Percentiles rank a stretch among this genome's conserved stretches.
phyloP scores from a whole-genome alignment of 2,113 vertebrate genomes.

The Podarcis raffonei region DNA sequence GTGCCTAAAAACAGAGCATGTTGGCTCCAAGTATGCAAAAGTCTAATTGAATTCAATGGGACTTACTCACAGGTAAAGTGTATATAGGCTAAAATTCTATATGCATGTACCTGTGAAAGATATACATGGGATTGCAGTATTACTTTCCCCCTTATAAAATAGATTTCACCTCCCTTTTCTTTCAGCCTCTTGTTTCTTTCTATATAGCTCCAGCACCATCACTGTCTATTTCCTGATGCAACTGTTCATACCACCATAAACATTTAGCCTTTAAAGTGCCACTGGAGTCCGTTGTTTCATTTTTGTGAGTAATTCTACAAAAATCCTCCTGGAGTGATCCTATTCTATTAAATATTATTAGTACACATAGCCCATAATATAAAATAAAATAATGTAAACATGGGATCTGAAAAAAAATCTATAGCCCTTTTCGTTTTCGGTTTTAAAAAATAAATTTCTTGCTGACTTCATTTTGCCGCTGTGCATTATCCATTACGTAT shows the following conservation, averaged over 20 bases:
- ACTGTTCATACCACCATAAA: background rate
- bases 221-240: background rate
- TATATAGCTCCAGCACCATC: background rate
- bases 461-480: constrained; percentile 53
- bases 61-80: background rate
- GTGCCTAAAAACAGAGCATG: no score
- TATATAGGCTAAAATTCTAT: background rate
- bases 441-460: constrained; percentile 37
- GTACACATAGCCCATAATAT: constrained; percentile 40
- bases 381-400: constrained; percentile 54
- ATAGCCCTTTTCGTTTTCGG: constrained; percentile 34
- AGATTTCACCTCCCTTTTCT: background rate
- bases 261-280: background rate
- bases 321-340: constrained; percentile 50
- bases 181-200: background rate
- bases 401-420: constrained; percentile 54
- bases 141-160: background rate
- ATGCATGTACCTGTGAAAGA: no score
- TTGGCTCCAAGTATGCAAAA: no score
- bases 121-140: no score
- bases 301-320: constrained; percentile 23
- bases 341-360: constrained; percentile 45
- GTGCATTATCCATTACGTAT: constrained; percentile 42
- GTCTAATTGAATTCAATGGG: no score
- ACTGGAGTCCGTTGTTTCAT: constrained; percentile 18